Base-by-base conservation (phyloP, 2,797 vertebrate genomes). In the Gambusia yucatana region DNA sequence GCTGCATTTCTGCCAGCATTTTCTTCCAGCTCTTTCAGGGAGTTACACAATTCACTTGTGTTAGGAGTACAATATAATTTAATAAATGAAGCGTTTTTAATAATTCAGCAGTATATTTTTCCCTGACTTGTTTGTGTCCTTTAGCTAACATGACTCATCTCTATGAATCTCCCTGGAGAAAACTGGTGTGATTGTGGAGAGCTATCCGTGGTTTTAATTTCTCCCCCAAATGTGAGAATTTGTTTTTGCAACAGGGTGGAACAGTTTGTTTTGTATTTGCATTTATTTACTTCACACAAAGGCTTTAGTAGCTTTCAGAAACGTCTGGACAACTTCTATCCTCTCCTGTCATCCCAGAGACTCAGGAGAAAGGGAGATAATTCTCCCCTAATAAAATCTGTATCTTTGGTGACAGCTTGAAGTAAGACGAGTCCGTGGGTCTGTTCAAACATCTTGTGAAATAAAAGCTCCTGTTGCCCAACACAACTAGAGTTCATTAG, bases 351-450 rank as follows among this genome's bases (percentile, higher is more conserved):
- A 28, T 72, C 3, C 33, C 4, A 48, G 14, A 71, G 14, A 70
- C 41, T 70, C 73, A 81, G 52, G 46, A 41, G 36, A 11, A 17
- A 41, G 55, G 69, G 46, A 71, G 48, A 72, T 63, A 52, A 77
- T 28, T 61, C 48, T 79, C 72, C 50, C 25, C n/a, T 74, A 78
- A 79, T 82, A 65, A 81, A 78, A 57, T 75, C 22, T 72, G 76
- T 73, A 74, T 82, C 20, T 43, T 33, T 25, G 22, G 5, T 74
- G 43, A 86, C 28, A 47, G 41, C 67, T 57, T 52, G 72, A 72
- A 71, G 77, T 72, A 44, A 50, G 57, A 77, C 7, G 30, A 46
- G 69, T 72, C 25, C 11, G 1, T 55, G 28, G 28, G 48, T 59
- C 5, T 25, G 16, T 50, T 47, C 33, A 78, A 73, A 70, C 57